These are phyloP conservation scores for Venturia canescens DNA, from an alignment of 1,140 invertebrate genomes.

Conservation along the genomic window DNA sequence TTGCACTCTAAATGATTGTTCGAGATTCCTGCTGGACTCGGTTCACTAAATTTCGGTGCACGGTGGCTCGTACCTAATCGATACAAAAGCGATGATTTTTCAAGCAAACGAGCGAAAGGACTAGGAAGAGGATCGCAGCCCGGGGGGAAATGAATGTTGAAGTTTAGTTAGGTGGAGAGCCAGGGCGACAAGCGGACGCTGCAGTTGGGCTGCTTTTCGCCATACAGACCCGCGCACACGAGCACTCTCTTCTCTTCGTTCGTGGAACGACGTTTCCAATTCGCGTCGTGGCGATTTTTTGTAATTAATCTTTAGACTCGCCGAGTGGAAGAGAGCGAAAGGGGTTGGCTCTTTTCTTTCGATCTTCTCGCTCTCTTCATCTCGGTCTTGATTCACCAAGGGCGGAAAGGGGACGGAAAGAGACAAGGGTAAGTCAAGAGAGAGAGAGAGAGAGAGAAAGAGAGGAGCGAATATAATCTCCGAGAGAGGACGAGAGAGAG, in stretches of 20 bases:
- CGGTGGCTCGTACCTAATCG: not conserved
- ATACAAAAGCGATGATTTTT: not conserved
- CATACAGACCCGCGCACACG: slow-evolving; percentile 9
- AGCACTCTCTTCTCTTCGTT: slow-evolving; percentile 55
- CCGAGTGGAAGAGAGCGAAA: slow-evolving; percentile 49
- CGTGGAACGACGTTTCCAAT: slow-evolving; percentile 72
- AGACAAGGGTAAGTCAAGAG: slow-evolving; percentile 14
- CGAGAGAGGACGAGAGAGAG: slow-evolving; percentile 21
- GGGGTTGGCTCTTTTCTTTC: slow-evolving; percentile 38
- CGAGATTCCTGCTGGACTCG: not conserved
- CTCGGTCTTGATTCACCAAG: slow-evolving; percentile 20
- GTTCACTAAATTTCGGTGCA: not conserved
- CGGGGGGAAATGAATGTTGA: slow-evolving; percentile 20
- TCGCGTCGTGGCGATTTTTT: slow-evolving; percentile 67
- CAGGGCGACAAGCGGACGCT: slow-evolving; percentile 43
- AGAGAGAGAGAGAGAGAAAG: not conserved
- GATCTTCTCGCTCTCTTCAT: slow-evolving; percentile 1
- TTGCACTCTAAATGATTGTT: not conserved
- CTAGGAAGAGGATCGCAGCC: not conserved
- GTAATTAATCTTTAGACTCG: slow-evolving; percentile 63
- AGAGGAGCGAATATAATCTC: not conserved
- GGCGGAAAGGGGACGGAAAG: slow-evolving; percentile 35
- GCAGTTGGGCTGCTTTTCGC: slow-evolving; percentile 9
- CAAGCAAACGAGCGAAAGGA: too few species aligned
- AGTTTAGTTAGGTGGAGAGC: slow-evolving; percentile 24